Percentiles rank a stretch among this genome's conserved stretches.
These are phyloP conservation scores for Agriopis aurantiaria DNA, from an alignment of 2,888 invertebrate genomes.

Conservation along the genomic window DNA sequence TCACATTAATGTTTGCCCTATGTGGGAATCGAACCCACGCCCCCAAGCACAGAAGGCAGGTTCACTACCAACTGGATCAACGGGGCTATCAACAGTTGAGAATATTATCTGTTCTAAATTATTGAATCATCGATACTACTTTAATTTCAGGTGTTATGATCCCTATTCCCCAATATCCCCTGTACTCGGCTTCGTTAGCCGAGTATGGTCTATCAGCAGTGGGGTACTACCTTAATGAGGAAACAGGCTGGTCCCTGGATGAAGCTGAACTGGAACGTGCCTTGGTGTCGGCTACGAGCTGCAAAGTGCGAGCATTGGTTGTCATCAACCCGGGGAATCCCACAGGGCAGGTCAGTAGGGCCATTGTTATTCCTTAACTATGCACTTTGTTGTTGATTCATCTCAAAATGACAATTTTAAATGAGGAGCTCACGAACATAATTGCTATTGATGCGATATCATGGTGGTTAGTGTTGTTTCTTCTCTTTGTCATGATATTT, in stretches of 20 bases:
- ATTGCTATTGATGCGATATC: no score
- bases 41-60: no score
- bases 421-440: no score
- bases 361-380: background rate
- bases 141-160: slow-evolving; percentile 93
- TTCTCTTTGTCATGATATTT: no score
- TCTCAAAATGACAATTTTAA: no score
- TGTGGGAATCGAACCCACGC: no score
- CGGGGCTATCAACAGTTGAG: no score
- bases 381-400: background rate
- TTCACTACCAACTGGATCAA: no score
- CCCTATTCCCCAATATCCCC: slow-evolving; percentile 99
- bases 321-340: slow-evolving; percentile 99
- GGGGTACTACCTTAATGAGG: slow-evolving; percentile 97
- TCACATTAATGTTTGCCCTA: no score
- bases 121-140: no score
- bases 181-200: slow-evolving; percentile 97
- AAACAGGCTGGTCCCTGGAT: slow-evolving; percentile 94
- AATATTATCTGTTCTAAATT: no score
- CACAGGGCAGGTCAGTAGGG: slow-evolving; percentile 91
- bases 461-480: no score
- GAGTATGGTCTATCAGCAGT: slow-evolving; percentile 95
- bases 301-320: slow-evolving; percentile 93
- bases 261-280: slow-evolving; percentile 93
- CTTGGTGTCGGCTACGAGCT: slow-evolving; percentile 85